These are phyloP conservation scores for Phalacrocorax aristotelis DNA, from an alignment of 2,113 vertebrate genomes.

Conservation along the genomic window DNA sequence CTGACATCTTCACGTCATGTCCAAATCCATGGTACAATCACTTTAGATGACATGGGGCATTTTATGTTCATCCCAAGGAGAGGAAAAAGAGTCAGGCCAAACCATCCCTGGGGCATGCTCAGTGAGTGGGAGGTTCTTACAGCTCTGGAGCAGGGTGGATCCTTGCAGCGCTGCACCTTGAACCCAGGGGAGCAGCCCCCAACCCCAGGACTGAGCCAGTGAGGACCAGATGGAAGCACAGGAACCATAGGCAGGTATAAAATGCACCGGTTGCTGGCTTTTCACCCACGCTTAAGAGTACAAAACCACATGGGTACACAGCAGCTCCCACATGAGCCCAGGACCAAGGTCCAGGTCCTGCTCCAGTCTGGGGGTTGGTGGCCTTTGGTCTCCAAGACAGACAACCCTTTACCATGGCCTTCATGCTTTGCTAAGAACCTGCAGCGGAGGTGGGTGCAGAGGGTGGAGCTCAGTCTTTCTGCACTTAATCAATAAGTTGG, in stretches of 20 bases:
- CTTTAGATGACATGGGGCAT: background rate
- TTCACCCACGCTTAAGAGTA: background rate
- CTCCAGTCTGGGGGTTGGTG: background rate
- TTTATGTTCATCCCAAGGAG: background rate
- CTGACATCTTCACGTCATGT: background rate
- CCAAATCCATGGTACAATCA: background rate
- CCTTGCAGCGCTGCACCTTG: background rate
- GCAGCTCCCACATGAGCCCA: background rate
- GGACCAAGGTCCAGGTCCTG: background rate
- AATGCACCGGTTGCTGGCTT: background rate
- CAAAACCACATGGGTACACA: background rate
- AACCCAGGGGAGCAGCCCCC: background rate
- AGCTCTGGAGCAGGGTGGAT: background rate
- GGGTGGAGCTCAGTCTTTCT: background rate
- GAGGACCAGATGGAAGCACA: background rate
- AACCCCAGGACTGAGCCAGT: background rate
- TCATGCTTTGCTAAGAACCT: background rate
- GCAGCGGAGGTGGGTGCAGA: background rate
- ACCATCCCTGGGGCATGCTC: background rate
- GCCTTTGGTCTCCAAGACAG: background rate
- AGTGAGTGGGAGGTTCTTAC: rapidly evolving
- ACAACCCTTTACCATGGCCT: background rate
- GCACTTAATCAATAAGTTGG: background rate
- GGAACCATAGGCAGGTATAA: background rate
- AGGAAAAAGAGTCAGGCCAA: background rate